Base-by-base conservation (phyloP, 2,888 invertebrate genomes). In the Caenorhabditis macrosperma region DNA sequence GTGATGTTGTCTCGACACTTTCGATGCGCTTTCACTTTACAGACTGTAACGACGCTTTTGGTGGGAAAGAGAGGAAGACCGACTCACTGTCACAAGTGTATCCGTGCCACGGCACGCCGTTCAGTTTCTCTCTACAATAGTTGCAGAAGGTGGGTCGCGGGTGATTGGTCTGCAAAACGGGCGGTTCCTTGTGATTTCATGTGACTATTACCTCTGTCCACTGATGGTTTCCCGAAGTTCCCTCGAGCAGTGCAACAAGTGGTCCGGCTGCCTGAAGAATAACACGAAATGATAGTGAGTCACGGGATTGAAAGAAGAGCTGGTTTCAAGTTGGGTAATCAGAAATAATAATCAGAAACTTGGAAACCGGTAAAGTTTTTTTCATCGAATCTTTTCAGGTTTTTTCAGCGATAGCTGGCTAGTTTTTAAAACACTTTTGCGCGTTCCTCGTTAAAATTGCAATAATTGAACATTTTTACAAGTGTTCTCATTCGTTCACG, bases 11-110 rank as follows among this genome's bases (percentile, higher is more conserved):
- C 94, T 0, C 96, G 96, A 91, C 97, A 98, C 67, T 95, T 93
- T 92, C 97, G 97, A 92, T 98, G 97, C 78, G 96, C 95, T 91
- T 97, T 97, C 92, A 95, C 95, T 93, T 97, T 97, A 93, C 97
- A 97, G 41, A 97, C 95, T 92, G 89, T 50, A 91, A 54, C 52
- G 12, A 60, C 20, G 10, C 17, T n/a, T 33, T 4, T 1, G 20
- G n/a, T 30, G 15, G 6, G 12, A 28, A 1, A 52, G 1, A 15
- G 30, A n/a, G n/a, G n/a, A n/a, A n/a, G 7, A 30, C 41, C 75
- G 24, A 50, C 90, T 74, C 82, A 92, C 92, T 91, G 92, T 97
- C 97, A 92, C 97, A 97, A 85, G 96, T 96, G 38, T 96, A 94
- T 44, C 97, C 97, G 91, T 96, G 96, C 82, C 96, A 96, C 0